A percentile compares a stretch with the other conserved stretches of the same genome.
Evolutionary conservation across 64 coral and sea anemone species (phyloP).

Genomic region (Anthopleura sola): DNA sequence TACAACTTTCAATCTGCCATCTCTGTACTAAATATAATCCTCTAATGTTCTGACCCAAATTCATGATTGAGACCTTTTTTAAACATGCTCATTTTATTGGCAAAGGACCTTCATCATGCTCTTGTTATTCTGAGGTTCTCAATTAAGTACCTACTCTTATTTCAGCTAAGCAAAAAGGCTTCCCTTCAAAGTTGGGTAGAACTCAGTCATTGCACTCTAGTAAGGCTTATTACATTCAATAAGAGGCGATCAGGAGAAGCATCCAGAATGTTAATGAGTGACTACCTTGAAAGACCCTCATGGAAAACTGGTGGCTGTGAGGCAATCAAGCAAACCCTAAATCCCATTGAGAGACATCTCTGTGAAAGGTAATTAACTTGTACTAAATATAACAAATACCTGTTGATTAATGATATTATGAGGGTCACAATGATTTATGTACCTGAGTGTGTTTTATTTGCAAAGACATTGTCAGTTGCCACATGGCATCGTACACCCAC

Average conservation of each 20-base stretch:
- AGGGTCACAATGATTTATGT: no score
- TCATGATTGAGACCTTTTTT: not conserved
- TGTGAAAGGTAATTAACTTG: not conserved
- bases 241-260: not conserved
- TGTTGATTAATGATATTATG: no score
- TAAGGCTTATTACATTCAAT: not conserved
- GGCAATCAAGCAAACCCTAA: not conserved
- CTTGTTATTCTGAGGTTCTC: no score
- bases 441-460: no score
- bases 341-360: not conserved
- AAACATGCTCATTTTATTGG: not conserved
- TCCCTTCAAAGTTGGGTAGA: not conserved
- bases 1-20: no score
- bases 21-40: no score
- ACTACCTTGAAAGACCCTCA: not conserved
- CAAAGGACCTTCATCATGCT: no score
- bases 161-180: not conserved
- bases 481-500: no score
- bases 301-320: not conserved
- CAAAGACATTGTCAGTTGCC: no score
- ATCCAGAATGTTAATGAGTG: not conserved
- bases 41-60: no score
- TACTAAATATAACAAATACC: no score
- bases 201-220: not conserved
- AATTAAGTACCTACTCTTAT: not conserved